Conservation (phyloP, 2,888 invertebrate genomes). For the Tigriopus californicus region DNA sequence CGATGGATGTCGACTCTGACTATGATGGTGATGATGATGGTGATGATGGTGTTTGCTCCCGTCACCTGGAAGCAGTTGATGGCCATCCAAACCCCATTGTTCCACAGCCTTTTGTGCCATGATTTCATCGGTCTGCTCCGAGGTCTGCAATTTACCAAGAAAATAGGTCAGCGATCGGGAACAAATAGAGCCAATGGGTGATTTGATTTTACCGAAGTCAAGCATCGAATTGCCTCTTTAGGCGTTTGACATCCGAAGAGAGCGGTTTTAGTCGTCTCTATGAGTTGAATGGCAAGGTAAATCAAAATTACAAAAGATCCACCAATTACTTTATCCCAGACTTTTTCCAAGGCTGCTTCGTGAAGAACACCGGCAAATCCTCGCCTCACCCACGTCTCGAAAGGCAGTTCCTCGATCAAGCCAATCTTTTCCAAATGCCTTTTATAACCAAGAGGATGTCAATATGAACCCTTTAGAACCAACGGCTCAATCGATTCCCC, state of each 20-base stretch:
- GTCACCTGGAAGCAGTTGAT: not conserved
- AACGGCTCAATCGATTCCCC: not conserved
- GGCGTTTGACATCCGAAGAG: constrained; percentile 41
- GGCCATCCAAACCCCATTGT: not conserved
- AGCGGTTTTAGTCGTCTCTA: constrained; percentile 46
- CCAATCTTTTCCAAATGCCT: constrained; percentile 44
- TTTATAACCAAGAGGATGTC: constrained; percentile 24
- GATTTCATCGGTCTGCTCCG: not conserved
- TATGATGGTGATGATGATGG: too few species aligned
- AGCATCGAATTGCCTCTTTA: constrained; percentile 42
- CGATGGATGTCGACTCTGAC: too few species aligned
- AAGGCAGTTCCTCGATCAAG: constrained; percentile 43
- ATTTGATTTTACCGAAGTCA: constrained; percentile 48
- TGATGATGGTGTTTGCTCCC: not conserved
- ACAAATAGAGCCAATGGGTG: too few species aligned
- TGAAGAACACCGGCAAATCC: constrained; percentile 64
- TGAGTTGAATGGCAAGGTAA: constrained; percentile 51
- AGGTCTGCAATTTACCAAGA: too few species aligned
- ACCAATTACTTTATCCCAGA: constrained; percentile 74
- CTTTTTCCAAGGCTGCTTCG: constrained; percentile 56
- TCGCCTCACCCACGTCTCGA: constrained; percentile 57
- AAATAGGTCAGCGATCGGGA: too few species aligned
- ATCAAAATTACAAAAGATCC: constrained; percentile 64
- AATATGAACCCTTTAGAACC: not conserved
- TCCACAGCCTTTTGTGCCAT: constrained; percentile 9